Percentiles rank a stretch among this genome's conserved stretches.
Evolutionary conservation across 2,888 invertebrate genomes (phyloP).

Genomic region (Formica aserva): DNA sequence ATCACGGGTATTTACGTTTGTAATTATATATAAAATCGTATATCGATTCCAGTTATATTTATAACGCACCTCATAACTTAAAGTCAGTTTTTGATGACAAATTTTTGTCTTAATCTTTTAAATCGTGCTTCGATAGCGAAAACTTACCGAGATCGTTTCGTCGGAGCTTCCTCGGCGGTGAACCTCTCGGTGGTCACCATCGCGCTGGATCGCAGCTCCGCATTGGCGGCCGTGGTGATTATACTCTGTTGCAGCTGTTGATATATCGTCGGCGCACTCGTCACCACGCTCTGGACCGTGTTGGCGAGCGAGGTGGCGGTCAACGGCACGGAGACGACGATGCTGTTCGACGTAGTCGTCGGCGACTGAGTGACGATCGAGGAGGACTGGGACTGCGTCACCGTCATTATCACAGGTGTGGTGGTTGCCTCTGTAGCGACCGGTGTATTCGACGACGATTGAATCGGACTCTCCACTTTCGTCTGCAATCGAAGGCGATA

Average conservation of each 20-base stretch:
- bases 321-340: constrained; percentile 89
- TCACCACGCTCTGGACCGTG: constrained; percentile 79
- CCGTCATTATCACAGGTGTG: constrained; percentile 83
- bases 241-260: constrained; percentile 84
- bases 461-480: constrained; percentile 80
- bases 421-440: constrained; percentile 79
- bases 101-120: not conserved
- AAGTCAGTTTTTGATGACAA: not conserved
- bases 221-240: constrained; percentile 76
- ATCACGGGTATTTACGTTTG: not conserved
- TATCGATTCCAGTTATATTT: not conserved
- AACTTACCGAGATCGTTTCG: constrained; percentile 88
- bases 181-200: constrained; percentile 86
- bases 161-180: constrained; percentile 81
- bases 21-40: not conserved
- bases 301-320: constrained; percentile 86
- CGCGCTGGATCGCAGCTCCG: constrained; percentile 77
- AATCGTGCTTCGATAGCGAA: too few relatives aligned
- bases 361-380: constrained; percentile 79
- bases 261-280: constrained; percentile 83
- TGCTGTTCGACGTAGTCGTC: constrained; percentile 86
- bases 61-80: not conserved
- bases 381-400: constrained; percentile 80
- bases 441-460: constrained; percentile 74
- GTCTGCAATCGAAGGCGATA: constrained; percentile 70